These are phyloP conservation scores for Bombyx mori DNA, from an alignment of 1,140 invertebrate species.

Conservation along the genomic window ASM3026992v2 NC_085116.1:3758501-3759000, in stretches of 20 bases:
- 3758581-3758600: slow-evolving; percentile 3
- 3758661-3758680: neutral
- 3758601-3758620: neutral
- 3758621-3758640: neutral
- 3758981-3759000: too few relatives aligned
- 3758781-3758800: too few relatives aligned
- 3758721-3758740: neutral
- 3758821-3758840: too few relatives aligned
- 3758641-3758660: neutral
- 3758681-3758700: neutral
- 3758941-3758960: too few relatives aligned
- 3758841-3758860: too few relatives aligned
- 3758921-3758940: neutral
- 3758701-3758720: neutral
- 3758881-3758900: too few relatives aligned
- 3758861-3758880: too few relatives aligned
- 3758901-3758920: too few relatives aligned
- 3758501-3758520: slow-evolving; percentile 1
- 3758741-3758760: neutral
- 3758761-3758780: too few relatives aligned
- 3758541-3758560: slow-evolving; percentile 19
- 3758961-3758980: too few relatives aligned
- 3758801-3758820: too few relatives aligned
- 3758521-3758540: slow-evolving; percentile 14
- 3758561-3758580: slow-evolving; percentile 22